A percentile compares a stretch with the other conserved stretches of the same genome.
phyloP scores from a whole-genome alignment of 2,797 vertebrate genomes.

The Agapornis canus region DNA sequence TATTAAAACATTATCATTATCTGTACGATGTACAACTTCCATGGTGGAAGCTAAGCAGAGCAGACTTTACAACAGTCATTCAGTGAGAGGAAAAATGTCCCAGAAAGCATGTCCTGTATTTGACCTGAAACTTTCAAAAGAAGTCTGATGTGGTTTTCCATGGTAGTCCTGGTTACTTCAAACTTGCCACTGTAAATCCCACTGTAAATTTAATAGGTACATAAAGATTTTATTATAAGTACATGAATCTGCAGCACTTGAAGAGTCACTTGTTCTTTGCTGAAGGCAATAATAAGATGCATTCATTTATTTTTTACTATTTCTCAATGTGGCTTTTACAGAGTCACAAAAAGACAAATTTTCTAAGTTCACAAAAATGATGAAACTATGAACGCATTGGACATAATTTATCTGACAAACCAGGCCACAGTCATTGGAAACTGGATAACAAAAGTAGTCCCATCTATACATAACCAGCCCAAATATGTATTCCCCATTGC shows the following conservation, averaged over 20 bases:
- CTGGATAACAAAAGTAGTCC: neutral
- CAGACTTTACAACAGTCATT: neutral
- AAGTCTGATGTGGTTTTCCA: neutral
- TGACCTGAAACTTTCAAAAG: neutral
- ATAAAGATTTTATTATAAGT: slow-evolving; percentile 60
- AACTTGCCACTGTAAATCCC: slow-evolving; percentile 4
- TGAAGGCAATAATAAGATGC: slow-evolving; percentile 58
- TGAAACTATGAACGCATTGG: slow-evolving; percentile 17
- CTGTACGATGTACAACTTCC: neutral
- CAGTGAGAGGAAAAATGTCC: neutral
- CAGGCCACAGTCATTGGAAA: slow-evolving; percentile 5
- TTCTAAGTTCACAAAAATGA: slow-evolving; percentile 62
- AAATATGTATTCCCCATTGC: neutral
- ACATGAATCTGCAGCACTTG: slow-evolving; percentile 26
- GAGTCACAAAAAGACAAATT: slow-evolving; percentile 56
- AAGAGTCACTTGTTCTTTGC: slow-evolving; percentile 29
- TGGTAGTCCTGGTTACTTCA: neutral
- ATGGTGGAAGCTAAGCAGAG: neutral
- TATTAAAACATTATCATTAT: neutral
- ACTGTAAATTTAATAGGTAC: slow-evolving; percentile 22
- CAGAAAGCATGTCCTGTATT: neutral
- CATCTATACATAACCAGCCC: neutral
- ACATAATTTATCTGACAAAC: slow-evolving; percentile 43
- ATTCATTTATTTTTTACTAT: slow-evolving; percentile 62
- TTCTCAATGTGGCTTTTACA: slow-evolving; percentile 63